These are phyloP conservation scores for Hydroisotoma schaefferi DNA, from an alignment of 2,888 invertebrate genomes.

Conservation along the genomic window DNA sequence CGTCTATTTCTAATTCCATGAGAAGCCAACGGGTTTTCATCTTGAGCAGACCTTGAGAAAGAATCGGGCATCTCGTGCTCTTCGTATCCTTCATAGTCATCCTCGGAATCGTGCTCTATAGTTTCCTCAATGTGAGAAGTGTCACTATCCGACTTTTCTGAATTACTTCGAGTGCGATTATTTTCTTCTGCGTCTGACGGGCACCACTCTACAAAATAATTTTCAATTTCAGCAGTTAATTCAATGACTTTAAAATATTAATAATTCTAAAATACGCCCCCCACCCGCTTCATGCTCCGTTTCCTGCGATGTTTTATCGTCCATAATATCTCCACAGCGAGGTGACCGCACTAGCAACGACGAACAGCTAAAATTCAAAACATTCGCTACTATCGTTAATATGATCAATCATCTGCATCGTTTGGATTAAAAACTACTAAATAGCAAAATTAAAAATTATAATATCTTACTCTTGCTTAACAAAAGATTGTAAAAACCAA, in stretches of 20 bases:
- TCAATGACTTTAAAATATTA: background rate
- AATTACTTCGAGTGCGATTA: constrained; percentile 35
- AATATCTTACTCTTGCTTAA: no score
- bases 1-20: constrained; percentile 25
- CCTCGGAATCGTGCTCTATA: constrained; percentile 34
- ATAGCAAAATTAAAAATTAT: no score
- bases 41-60: constrained; percentile 13
- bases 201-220: constrained; percentile 44
- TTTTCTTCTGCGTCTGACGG: constrained; percentile 41
- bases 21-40: constrained; percentile 15
- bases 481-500: no score
- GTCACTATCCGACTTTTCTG: constrained; percentile 46
- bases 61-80: background rate
- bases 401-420: no score
- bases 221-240: constrained; percentile 5
- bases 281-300: constrained; percentile 38
- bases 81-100: constrained; percentile 27
- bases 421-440: no score
- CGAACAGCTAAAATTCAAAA: constrained; percentile 60
- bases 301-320: constrained; percentile 39
- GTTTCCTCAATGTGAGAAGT: constrained; percentile 45
- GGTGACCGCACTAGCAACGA: constrained; percentile 68
- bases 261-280: background rate
- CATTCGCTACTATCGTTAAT: no score
- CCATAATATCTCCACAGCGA: constrained; percentile 42